Percentiles rank a stretch among this genome's conserved stretches.
phyloP scores from a whole-genome alignment of 2,888 invertebrate species.

The Tolmerus cingulatus region DNA sequence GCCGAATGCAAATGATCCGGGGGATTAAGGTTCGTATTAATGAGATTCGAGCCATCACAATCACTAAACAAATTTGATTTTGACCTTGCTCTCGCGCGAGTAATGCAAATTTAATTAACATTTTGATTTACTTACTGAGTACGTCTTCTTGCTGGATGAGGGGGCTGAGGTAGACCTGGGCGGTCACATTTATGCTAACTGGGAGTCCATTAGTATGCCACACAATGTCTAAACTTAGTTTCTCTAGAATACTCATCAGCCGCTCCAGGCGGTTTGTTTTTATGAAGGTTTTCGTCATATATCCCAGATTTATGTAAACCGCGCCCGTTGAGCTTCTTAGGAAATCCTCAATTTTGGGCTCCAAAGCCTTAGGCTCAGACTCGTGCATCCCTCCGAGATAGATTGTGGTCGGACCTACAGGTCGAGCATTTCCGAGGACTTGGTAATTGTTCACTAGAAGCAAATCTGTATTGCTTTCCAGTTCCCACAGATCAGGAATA shows the following conservation, averaged over 20 bases:
- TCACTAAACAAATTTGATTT: neutral
- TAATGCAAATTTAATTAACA: neutral
- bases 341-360: constrained; percentile 50
- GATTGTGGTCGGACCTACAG: constrained; percentile 52
- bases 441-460: constrained; percentile 53
- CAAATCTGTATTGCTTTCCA: constrained; percentile 53
- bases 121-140: constrained; percentile 50
- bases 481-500: constrained; percentile 52
- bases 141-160: constrained; percentile 52
- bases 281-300: constrained; percentile 48
- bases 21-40: neutral
- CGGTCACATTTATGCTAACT: constrained; percentile 50
- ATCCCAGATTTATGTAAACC: constrained; percentile 52
- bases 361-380: constrained; percentile 48
- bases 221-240: constrained; percentile 51
- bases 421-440: constrained; percentile 52
- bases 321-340: constrained; percentile 47
- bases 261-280: constrained; percentile 50
- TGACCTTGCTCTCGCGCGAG: neutral
- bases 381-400: constrained; percentile 54
- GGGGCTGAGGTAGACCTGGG: constrained; percentile 49
- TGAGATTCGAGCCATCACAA: neutral
- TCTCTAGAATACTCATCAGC: constrained; percentile 51
- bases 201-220: constrained; percentile 52
- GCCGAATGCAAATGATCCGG: neutral